Conservation (phyloP, 2,113 vertebrate species). For the Ctenodactylus gundi region DNA sequence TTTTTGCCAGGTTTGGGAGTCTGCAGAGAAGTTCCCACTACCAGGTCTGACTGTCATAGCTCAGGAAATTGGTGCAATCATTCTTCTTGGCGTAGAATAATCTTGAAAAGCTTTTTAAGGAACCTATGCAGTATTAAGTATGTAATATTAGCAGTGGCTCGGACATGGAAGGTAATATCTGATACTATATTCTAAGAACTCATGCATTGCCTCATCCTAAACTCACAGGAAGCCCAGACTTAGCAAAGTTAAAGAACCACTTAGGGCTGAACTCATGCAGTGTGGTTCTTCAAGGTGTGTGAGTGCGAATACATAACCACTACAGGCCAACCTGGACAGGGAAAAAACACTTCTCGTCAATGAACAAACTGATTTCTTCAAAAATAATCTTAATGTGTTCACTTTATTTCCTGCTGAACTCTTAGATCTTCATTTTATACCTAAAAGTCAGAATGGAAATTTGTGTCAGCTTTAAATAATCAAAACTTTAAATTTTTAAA, state of each 20-base stretch:
- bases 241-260: neutral
- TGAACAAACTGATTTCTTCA: constrained; percentile 21
- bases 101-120: constrained; percentile 32
- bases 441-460: neutral
- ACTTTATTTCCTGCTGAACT: neutral
- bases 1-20: constrained; percentile 39
- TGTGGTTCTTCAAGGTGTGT: neutral
- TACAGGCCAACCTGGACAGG: neutral
- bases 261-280: neutral
- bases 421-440: constrained; percentile 34
- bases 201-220: neutral
- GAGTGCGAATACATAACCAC: neutral
- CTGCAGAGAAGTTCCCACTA: constrained; percentile 48
- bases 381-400: constrained; percentile 3
- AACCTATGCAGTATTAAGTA: constrained; percentile 49
- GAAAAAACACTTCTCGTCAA: neutral
- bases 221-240: neutral
- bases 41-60: constrained; percentile 35
- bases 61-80: constrained; percentile 60
- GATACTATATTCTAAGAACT: constrained; percentile 41
- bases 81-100: constrained; percentile 42
- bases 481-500: constrained; percentile 3
- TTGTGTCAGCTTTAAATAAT: constrained; percentile 24
- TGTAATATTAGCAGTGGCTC: neutral
- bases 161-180: constrained; percentile 28